These are phyloP conservation scores for Tangara arthus DNA, from an alignment of 2,797 vertebrate genomes.

Conservation along the genomic window DNA sequence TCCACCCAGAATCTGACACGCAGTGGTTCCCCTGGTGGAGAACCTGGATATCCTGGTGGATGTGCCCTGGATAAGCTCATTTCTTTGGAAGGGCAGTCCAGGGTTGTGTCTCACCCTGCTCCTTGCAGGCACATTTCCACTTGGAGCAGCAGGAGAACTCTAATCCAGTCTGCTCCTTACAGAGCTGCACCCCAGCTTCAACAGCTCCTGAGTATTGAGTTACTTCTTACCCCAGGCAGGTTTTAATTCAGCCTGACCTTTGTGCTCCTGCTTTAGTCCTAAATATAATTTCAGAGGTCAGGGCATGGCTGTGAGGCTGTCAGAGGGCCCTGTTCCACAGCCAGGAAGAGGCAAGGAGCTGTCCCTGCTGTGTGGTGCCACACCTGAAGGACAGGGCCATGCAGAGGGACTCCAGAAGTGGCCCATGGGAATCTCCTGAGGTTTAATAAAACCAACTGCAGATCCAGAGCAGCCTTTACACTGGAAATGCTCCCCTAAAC, in stretches of 20 bases:
- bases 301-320: background rate
- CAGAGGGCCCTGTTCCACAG: background rate
- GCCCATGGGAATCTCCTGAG: background rate
- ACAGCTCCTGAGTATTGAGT: background rate
- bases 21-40: too few relatives aligned
- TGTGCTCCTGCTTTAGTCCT: background rate
- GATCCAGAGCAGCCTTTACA: background rate
- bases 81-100: rapidly evolving
- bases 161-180: background rate
- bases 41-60: background rate
- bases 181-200: background rate
- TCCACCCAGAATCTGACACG: background rate
- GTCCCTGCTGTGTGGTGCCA: background rate
- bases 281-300: background rate
- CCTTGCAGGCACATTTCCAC: rapidly evolving
- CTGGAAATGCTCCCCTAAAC: rapidly evolving
- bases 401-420: background rate
- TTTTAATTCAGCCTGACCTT: background rate
- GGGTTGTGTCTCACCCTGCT: background rate
- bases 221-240: background rate
- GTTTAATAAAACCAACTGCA: background rate
- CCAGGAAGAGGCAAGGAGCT: background rate
- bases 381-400: background rate
- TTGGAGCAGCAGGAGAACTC: background rate
- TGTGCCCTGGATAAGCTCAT: background rate